These are phyloP conservation scores for Equus quagga DNA, from an alignment of 2,113 vertebrate genomes.

Conservation along the genomic window DNA sequence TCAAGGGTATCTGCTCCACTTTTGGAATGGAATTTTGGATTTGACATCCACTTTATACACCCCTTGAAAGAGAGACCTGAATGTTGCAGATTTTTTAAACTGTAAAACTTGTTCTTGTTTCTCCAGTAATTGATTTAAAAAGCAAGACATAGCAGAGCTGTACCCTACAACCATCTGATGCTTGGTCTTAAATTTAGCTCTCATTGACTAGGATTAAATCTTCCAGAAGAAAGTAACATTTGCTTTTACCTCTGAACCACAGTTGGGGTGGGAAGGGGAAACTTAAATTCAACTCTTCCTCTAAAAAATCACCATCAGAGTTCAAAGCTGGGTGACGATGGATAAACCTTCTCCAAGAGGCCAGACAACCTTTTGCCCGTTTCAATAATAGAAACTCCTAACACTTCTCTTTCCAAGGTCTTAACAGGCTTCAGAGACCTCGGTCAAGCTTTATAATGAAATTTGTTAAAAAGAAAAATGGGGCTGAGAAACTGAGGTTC, in stretches of 20 bases:
- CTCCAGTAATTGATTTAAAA: not conserved
- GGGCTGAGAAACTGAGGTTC: not conserved
- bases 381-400: constrained; percentile 4
- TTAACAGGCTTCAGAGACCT: not conserved
- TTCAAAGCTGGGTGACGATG: not conserved
- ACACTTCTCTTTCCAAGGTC: not conserved
- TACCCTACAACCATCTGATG: not conserved
- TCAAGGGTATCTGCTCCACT: not conserved
- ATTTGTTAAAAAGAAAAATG: not conserved
- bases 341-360: not conserved
- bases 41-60: not conserved
- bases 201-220: not conserved
- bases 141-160: not conserved
- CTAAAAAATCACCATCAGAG: not conserved
- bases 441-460: not conserved
- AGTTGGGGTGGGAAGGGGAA: not conserved
- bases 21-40: constrained; percentile 29
- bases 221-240: constrained; percentile 19
- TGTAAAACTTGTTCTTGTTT: not conserved
- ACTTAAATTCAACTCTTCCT: not conserved
- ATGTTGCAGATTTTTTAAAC: not conserved
- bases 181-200: constrained; percentile 10
- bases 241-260: constrained; percentile 28
- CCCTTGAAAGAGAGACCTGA: constrained; percentile 10
- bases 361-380: not conserved